A percentile compares a stretch with the other conserved stretches of the same genome.
Evolutionary conservation across 2,797 vertebrate genomes (phyloP).

Genomic region (Podarcis lilfordi): DNA sequence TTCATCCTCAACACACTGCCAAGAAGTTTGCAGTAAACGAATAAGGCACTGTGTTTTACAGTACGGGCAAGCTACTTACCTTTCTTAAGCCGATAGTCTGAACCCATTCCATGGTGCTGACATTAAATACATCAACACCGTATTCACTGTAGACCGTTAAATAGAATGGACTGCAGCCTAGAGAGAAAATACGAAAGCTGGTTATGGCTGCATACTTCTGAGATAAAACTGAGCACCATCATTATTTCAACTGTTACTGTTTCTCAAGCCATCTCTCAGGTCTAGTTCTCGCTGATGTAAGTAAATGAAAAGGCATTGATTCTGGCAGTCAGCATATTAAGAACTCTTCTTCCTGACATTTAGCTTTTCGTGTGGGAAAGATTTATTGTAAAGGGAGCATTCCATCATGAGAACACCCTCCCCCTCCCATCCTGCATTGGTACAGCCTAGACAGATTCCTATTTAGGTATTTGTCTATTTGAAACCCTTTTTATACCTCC

Average conservation of each 20-base stretch:
- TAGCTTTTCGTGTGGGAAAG: not conserved
- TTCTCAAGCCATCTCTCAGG: not conserved
- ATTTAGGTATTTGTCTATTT: no score
- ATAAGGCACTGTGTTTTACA: not conserved
- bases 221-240: not conserved
- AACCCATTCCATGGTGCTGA: conserved; percentile 91
- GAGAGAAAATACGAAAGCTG: conserved; percentile 47
- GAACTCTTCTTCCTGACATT: not conserved
- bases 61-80: conserved; percentile 75
- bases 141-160: conserved; percentile 95
- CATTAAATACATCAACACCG: conserved; percentile 93
- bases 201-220: conserved; percentile 36
- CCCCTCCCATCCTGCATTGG: not conserved
- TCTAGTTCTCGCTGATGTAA: not conserved
- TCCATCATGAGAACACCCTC: not conserved
- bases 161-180: conserved; percentile 90
- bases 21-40: conserved; percentile 2
- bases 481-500: no score
- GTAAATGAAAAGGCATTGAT: not conserved
- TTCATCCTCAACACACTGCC: not conserved
- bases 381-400: not conserved
- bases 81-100: conserved; percentile 93
- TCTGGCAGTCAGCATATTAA: not conserved
- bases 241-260: not conserved
- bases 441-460: not conserved